These are phyloP conservation scores for Artemisiospiza belli DNA, from an alignment of 2,113 vertebrate genomes.

Conservation along the genomic window DNA sequence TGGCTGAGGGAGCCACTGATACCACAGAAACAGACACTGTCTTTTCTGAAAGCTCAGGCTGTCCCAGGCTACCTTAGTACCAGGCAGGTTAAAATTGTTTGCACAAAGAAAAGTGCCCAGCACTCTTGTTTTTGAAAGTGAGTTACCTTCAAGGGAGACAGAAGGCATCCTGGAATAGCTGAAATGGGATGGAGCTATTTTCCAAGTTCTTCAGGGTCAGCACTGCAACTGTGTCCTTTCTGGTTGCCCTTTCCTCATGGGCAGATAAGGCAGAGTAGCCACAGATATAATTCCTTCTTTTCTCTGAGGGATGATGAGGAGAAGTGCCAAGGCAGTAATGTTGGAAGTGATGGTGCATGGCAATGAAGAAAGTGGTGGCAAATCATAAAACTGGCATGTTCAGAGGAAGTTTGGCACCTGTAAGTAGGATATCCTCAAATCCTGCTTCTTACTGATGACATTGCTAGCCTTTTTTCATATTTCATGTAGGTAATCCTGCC, in stretches of 20 bases:
- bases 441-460: not conserved
- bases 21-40: not conserved
- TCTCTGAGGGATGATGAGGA: not conserved
- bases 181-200: not conserved
- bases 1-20: accelerated
- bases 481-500: not conserved
- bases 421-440: not conserved
- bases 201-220: not conserved
- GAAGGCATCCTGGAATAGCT: not conserved
- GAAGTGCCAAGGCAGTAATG: not conserved
- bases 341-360: not conserved
- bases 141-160: not conserved
- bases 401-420: not conserved
- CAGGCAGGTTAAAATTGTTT: not conserved
- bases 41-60: not conserved
- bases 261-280: no score
- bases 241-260: not conserved
- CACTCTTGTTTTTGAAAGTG: not conserved
- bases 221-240: not conserved
- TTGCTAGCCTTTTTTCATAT: not conserved
- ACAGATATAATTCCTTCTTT: not conserved
- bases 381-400: not conserved
- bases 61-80: not conserved
- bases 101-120: not conserved
- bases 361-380: not conserved